Evolutionary conservation across 2,113 vertebrate species (phyloP), one percentile per base, ranked within the genome.

Genomic region (Smithornis capensis): DNA sequence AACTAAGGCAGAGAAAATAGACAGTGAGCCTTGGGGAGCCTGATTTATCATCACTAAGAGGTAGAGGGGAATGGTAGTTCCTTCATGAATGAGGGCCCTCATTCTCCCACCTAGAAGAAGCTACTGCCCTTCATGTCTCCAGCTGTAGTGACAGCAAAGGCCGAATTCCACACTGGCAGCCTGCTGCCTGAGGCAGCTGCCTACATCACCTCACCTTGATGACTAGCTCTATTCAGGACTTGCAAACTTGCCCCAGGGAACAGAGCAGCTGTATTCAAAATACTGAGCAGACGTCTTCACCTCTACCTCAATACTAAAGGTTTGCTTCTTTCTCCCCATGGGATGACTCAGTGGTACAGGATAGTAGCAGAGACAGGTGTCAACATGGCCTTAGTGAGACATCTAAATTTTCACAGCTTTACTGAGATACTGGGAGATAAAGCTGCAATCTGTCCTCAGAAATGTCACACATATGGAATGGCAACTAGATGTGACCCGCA

Each of bases 401-500:
- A 70, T 83, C 71, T 80, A 65, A 50, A 74, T 93, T 81, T 95
- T 59, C 59, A 65, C 22, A 67, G 53, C 68, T 94, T 94, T 92
- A 67, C 71, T 74, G 82, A 90, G 40, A 56, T 78, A 59, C 19
- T 53, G 82, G 63, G 92, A 95, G 68, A 64, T 87, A 79, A 95
- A 94, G 25, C 80, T 44, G 65, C 80, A 93, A 86, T 80, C 77
- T 91, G 65, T 83, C 65, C 65, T 94, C 44, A 56, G 80, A 96
- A 97, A 95, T 93, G 94, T 94, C 93, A 96, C 79, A 74, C 90
- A 77, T 95, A 93, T 90, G 94, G 93, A 94, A 68, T 8, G 9
- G 71, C 75, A 90, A 77, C 78, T 90, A 85, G 87, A 94, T 55
- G 71, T 73, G 77, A 94, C 67, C 78, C 93, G 55, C 55, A 94